Percentiles rank a stretch among this genome's conserved stretches.
Evolutionary conservation across 2,113 vertebrate genomes (phyloP).

Genomic region (Tenrec ecaudatus): DNA sequence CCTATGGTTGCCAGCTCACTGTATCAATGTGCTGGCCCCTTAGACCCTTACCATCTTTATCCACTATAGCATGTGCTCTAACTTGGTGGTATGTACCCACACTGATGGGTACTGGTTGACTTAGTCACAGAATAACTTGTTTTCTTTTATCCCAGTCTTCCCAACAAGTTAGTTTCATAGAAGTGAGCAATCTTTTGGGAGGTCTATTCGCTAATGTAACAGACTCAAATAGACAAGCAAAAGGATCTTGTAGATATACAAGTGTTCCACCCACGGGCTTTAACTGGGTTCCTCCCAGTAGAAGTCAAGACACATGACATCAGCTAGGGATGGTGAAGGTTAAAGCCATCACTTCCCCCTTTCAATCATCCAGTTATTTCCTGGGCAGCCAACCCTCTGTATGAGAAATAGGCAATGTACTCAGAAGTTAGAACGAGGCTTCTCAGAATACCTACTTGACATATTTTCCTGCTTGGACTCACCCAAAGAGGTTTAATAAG

Average conservation of each 20-base stretch:
- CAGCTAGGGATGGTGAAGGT: background rate
- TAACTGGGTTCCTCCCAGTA: background rate
- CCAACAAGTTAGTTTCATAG: background rate
- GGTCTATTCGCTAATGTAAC: background rate
- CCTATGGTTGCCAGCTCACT: too few relatives aligned
- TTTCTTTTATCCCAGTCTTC: background rate
- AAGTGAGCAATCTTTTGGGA: background rate
- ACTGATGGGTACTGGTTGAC: background rate
- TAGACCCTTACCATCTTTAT: background rate
- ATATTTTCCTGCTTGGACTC: background rate
- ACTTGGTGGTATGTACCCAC: too few relatives aligned
- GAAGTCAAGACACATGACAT: background rate
- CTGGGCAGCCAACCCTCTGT: background rate
- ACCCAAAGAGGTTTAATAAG: background rate
- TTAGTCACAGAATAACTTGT: background rate
- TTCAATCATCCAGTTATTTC: background rate
- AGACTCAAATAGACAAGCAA: background rate
- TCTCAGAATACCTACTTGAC: background rate
- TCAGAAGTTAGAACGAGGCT: background rate
- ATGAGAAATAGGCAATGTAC: background rate
- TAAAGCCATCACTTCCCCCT: background rate
- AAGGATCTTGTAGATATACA: background rate
- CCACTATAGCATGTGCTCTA: too few relatives aligned
- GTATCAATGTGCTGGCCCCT: background rate
- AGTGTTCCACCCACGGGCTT: background rate